Base-by-base conservation (phyloP, 2,797 vertebrate species). In the Alcedo quadribrachys region DNA sequence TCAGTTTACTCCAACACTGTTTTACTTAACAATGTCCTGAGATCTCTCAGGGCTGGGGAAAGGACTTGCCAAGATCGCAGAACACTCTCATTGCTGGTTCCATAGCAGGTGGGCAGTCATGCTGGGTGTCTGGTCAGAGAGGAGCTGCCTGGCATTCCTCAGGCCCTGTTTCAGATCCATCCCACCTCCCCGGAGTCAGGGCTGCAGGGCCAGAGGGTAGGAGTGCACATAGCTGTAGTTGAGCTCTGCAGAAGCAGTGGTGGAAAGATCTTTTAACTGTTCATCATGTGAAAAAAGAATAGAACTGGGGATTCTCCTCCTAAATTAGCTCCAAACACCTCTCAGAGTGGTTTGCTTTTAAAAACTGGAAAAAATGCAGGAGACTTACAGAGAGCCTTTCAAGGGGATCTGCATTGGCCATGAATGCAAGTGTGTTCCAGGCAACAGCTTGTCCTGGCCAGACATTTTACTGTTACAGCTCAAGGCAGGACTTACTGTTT, bases 131-230 rank as follows among this genome's bases (percentile, higher is more conserved):
- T 50, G 48, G 9, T 74, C 76, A 53, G 46, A n/a, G 68, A 8
- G 43, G 32, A 19, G 55, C 45, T 90, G 83, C 25, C 54, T 77
- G 81, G 51, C 83, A 21, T 73, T 84, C 16, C 55, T 76, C 27
- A 10, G 16, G 51, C 46, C 18, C 37, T 22, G 4, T 28, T 17
- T 27, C 11, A 5, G 65, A 15, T 28, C 42, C 32, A 18, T 65
- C n/a, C 51, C 10, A 0, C 15, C 54, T 55, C 42, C 13, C 48
- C 0, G 0, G 62, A 2, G 19, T 27, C 71, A 57, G 63, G 48
- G 63, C 60, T 70, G 61, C 43, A 76, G 37, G 15, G 40, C 67
- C 70, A 35, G 35, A 37, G 30, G 30, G 35, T 11, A 17, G 40
- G 40, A 51, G 40, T 2, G 6, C 12, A 1, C 2, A 3, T 9